Evolutionary conservation across 2,888 invertebrate genomes (phyloP).

Genomic region (Heteropelma amictum): DNA sequence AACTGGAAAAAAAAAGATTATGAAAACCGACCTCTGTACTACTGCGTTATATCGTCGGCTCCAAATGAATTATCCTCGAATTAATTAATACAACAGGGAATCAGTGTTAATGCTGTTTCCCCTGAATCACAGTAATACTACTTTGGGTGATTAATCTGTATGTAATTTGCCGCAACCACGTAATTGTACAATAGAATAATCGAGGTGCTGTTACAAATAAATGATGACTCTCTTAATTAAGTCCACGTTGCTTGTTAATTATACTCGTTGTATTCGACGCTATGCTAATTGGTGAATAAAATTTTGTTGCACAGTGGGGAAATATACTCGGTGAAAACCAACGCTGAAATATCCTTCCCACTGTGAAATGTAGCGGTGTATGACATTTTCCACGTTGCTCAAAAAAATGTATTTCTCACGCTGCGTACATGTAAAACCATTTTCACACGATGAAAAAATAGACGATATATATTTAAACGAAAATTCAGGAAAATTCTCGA

Average conservation of each 20-base stretch:
- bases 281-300: slow-evolving; percentile 28
- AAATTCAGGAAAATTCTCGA: too few relatives aligned
- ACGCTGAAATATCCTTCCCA: neutral
- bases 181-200: slow-evolving; percentile 2
- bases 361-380: too few relatives aligned
- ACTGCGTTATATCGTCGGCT: neutral
- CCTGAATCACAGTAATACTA: neutral
- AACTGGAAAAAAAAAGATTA: too few relatives aligned
- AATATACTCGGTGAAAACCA: slow-evolving; percentile 1
- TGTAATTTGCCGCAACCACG: neutral
- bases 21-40: neutral
- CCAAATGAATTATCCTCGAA: slow-evolving; percentile 1
- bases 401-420: too few relatives aligned
- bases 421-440: too few relatives aligned
- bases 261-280: slow-evolving; percentile 8
- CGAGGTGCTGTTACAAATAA: slow-evolving; percentile 9
- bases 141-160: neutral
- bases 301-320: neutral
- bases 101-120: neutral
- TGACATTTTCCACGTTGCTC: too few relatives aligned
- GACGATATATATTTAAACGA: too few relatives aligned
- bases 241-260: slow-evolving; percentile 26
- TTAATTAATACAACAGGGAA: neutral
- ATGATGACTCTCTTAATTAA: slow-evolving; percentile 23
- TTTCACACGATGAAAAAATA: too few relatives aligned